Conservation (phyloP, 2,113 vertebrate genomes). For the Morone chrysops region DNA sequence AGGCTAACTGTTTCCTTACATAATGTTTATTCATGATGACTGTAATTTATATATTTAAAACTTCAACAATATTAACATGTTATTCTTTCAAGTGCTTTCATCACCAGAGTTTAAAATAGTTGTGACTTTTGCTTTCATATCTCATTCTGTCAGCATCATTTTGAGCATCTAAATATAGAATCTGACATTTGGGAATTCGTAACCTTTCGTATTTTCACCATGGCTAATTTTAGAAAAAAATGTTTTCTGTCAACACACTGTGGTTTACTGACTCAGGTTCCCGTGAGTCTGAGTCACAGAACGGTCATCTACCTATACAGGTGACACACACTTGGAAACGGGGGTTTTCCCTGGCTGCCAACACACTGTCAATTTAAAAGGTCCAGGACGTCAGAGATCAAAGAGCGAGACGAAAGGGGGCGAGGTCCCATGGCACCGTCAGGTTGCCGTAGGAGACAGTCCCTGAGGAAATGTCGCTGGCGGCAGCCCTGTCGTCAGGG, state of each 20-base stretch:
- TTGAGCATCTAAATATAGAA: not conserved
- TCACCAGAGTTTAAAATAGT: not conserved
- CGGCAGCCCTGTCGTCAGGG: slow-evolving; percentile 52
- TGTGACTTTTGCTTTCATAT: not conserved
- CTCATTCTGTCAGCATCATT: not conserved
- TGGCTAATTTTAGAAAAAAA: not conserved
- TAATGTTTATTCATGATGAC: too few relatives aligned
- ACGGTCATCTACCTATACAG: slow-evolving; percentile 26
- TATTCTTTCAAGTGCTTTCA: too few relatives aligned
- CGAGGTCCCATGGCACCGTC: slow-evolving; percentile 61
- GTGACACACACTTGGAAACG: slow-evolving; percentile 41
- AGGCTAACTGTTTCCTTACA: too few relatives aligned
- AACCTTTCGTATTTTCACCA: not conserved
- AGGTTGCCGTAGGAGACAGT: slow-evolving; percentile 55
- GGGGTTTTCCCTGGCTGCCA: slow-evolving; percentile 31
- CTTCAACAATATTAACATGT: too few relatives aligned
- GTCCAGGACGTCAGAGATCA: slow-evolving; percentile 61
- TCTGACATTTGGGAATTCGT: not conserved
- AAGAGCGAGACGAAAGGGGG: slow-evolving; percentile 63
- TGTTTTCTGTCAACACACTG: not conserved
- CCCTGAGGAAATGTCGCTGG: slow-evolving; percentile 59
- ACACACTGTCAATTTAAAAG: slow-evolving; percentile 61
- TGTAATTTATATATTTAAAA: too few relatives aligned
- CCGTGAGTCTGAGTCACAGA: slow-evolving; percentile 39
- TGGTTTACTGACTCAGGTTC: not conserved